Conservation (phyloP, 2,888 invertebrate genomes). For the Drosophila multiciliata region DNA sequence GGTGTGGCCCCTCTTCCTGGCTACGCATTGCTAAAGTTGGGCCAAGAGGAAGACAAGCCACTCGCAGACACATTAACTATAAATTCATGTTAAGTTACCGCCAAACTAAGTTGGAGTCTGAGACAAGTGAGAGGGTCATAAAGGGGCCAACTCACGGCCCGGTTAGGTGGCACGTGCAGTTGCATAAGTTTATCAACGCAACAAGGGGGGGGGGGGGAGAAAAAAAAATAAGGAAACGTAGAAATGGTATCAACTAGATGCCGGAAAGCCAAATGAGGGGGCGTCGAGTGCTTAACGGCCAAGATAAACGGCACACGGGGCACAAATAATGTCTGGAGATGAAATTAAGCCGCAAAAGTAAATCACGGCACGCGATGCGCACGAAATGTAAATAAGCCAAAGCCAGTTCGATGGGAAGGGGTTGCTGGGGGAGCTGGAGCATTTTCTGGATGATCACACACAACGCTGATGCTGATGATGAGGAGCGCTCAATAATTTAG, state of each 20-base stretch:
- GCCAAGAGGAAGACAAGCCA: constrained; percentile 17
- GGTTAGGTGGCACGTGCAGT: constrained; percentile 73
- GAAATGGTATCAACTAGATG: constrained; percentile 12
- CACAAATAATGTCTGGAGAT: constrained; percentile 83
- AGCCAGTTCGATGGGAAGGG: not conserved
- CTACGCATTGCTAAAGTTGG: constrained; percentile 5
- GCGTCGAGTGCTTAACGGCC: constrained; percentile 72
- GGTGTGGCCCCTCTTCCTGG: constrained; percentile 18
- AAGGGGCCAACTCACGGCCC: constrained; percentile 68
- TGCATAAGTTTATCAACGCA: constrained; percentile 76
- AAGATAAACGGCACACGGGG: constrained; percentile 79
- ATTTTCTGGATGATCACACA: constrained; percentile 41
- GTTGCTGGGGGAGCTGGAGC: not conserved
- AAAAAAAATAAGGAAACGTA: constrained; percentile 7
- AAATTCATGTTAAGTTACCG: constrained; percentile 82
- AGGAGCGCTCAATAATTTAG: constrained; percentile 80
- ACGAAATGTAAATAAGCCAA: constrained; percentile 82
- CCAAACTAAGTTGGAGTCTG: constrained; percentile 24
- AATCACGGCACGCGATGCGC: constrained; percentile 82
- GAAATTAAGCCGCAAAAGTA: constrained; percentile 84
- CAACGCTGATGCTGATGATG: constrained; percentile 32
- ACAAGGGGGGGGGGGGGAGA: not conserved
- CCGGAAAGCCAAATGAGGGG: constrained; percentile 33
- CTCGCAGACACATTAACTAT: constrained; percentile 79
- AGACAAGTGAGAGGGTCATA: constrained; percentile 57